Evolutionary conservation across 2,888 invertebrate genomes (phyloP), one percentile per base, ranked within the genome.

Genomic region (Plagodis dolabraria): DNA sequence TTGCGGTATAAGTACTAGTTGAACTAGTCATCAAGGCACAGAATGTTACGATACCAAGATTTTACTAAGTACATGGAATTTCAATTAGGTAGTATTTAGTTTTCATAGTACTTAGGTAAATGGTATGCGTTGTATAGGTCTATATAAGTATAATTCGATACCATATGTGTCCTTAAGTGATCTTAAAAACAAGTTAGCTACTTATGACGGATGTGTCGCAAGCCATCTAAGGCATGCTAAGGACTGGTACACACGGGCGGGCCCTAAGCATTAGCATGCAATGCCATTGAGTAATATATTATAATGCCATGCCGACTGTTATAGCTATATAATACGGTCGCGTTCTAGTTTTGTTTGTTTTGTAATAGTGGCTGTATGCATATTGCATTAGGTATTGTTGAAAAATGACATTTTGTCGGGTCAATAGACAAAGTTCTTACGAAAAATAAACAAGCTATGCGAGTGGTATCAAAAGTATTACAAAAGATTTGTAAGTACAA

Each of bases 281-380:
- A 61, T 63, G 48, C 57, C 63, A 67, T 67, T 67, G 63, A 53
- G 70, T 63, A 64, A 67, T 63, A 60, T 60, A 64, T 68, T 66
- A 68, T 64, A 68, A 69, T 67, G 64, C 63, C 62, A 67, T 65
- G 64, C 63, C 59, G 52, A 61, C 64, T 65, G 63, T 60, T 71
- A 69, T 69, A 63, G 60, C 64, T 64, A 69, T 71, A 65, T 55
- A 67, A 64, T 57, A 64, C 69, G 59, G 63, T 62, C 55, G 57
- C 60, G 69, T 64, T 70, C 73, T 54, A 74, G 57, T 73, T 71
- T 67, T 67, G 57, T 68, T 67, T 68, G 69, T 70, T 70, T 71
- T 65, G 63, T 65, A 73, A 71, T 64, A 53, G 49, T 51, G 57
- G 43, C 45, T 57, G 47, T 59, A 59, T 55, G 51, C 48, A 48